Conservation (phyloP, 2,797 vertebrate genomes). For the Arctocebus calabarensis region DNA sequence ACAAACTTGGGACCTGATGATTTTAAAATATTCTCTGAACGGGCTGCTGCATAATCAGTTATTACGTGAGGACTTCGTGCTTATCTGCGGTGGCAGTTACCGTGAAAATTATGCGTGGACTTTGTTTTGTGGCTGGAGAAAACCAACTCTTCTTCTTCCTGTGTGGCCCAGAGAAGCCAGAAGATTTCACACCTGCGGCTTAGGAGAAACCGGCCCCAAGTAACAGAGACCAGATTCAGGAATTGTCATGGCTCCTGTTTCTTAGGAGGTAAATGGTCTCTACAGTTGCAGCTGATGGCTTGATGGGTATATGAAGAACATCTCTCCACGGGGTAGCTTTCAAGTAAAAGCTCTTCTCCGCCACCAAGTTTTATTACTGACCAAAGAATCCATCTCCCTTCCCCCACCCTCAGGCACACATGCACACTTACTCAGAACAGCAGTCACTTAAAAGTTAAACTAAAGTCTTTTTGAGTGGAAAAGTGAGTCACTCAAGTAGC, state of each 20-base stretch:
- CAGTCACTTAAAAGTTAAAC: slow-evolving; percentile 18
- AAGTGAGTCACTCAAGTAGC: background rate
- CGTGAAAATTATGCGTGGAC: too few relatives aligned
- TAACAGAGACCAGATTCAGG: slow-evolving; percentile 12
- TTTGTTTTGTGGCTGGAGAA: too few relatives aligned
- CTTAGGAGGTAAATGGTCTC: slow-evolving; percentile 28
- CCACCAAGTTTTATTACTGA: background rate
- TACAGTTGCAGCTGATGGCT: background rate
- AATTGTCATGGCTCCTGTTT: slow-evolving; percentile 28
- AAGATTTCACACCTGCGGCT: too few relatives aligned
- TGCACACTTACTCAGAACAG: background rate
- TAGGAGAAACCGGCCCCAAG: background rate
- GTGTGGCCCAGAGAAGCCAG: too few relatives aligned
- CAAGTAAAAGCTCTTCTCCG: slow-evolving; percentile 36
- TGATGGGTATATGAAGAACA: slow-evolving; percentile 10
- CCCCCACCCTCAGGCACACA: accelerated
- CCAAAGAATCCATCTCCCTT: background rate
- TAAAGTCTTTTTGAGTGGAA: background rate
- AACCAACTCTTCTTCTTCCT: too few relatives aligned
- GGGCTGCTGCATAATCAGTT: too few relatives aligned
- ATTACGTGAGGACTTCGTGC: too few relatives aligned
- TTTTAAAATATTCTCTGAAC: too few relatives aligned
- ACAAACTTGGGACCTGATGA: too few relatives aligned
- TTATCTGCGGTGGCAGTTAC: too few relatives aligned
- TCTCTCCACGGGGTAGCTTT: slow-evolving; percentile 7